A percentile compares a stretch with the other conserved stretches of the same genome.
Evolutionary conservation across 2,797 vertebrate genomes (phyloP).

Genomic region (Alosa sapidissima): DNA sequence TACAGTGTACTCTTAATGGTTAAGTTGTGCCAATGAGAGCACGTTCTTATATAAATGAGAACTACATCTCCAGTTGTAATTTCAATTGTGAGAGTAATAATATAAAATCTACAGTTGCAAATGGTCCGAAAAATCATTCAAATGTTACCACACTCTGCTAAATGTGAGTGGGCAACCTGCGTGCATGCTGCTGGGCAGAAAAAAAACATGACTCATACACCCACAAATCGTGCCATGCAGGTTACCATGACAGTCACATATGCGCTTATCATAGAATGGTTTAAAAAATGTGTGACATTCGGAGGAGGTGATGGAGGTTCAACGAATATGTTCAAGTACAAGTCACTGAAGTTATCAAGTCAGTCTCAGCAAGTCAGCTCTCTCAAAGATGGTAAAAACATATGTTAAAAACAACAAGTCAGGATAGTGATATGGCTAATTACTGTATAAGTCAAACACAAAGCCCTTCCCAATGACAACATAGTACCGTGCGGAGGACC

Average conservation of each 20-base stretch:
- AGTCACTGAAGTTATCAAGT: not conserved
- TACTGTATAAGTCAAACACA: not conserved
- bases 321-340: not conserved
- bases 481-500: not conserved
- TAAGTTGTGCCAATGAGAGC: no score
- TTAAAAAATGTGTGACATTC: not conserved
- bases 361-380: no score
- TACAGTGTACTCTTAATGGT: not conserved
- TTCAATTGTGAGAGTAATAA: not conserved
- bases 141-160: not conserved
- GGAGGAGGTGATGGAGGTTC: not conserved
- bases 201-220: not conserved
- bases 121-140: not conserved
- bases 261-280: not conserved
- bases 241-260: constrained; percentile 20
- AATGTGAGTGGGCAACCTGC: not conserved
- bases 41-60: no score
- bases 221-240: not conserved
- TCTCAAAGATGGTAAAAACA: no score
- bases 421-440: no score
- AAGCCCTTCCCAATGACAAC: not conserved
- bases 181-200: not conserved
- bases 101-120: not conserved
- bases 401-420: no score
- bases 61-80: no score